Evolutionary conservation across 2,113 vertebrate species (phyloP).

Genomic region (Triplophysa rosa): DNA sequence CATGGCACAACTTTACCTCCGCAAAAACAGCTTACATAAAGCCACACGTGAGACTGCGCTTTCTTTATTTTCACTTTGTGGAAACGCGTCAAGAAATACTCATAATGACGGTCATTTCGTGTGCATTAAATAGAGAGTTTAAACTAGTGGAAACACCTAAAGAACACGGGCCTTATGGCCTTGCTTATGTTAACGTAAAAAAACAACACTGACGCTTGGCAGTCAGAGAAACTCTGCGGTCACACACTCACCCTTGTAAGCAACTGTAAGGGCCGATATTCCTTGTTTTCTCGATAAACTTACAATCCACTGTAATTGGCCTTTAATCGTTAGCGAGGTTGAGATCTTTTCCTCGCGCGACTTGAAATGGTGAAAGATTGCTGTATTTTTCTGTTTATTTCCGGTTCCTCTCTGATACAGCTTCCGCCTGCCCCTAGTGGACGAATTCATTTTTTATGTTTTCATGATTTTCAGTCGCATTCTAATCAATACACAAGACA

Average conservation of each 20-base stretch:
- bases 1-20: too few relatives aligned
- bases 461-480: too few relatives aligned
- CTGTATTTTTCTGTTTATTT: constrained; percentile 62
- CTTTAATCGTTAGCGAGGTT: constrained; percentile 3
- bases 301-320: background rate
- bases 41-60: background rate
- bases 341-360: constrained; percentile 10
- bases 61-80: background rate
- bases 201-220: constrained; percentile 16
- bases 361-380: constrained; percentile 32
- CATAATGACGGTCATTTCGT: background rate
- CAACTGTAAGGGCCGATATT: background rate
- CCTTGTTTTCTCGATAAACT: background rate
- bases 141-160: background rate
- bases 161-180: constrained; percentile 27
- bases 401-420: constrained; percentile 71
- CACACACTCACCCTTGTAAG: constrained; percentile 9
- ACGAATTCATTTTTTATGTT: too few relatives aligned
- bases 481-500: too few relatives aligned
- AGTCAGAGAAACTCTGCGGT: background rate
- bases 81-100: background rate
- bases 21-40: background rate
- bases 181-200: constrained; percentile 9
- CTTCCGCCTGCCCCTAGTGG: constrained; percentile 55
- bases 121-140: background rate